A percentile compares a stretch with the other conserved stretches of the same genome.
These are phyloP conservation scores for Brachionus koreanus DNA, from an alignment of 1,140 invertebrate genomes.

Conservation along the genomic window DNA sequence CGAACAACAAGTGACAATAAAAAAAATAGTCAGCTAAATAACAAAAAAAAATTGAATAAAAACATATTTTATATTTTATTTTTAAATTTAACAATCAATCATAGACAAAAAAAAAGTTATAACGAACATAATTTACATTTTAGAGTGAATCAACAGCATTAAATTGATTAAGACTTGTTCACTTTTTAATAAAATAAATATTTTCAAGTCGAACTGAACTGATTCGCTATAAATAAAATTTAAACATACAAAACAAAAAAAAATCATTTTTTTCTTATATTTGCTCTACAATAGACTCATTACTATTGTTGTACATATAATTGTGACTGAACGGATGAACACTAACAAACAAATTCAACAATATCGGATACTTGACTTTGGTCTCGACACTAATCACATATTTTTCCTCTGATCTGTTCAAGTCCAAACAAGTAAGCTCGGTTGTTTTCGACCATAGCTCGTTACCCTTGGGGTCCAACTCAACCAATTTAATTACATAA, in stretches of 20 bases:
- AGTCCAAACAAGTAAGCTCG: background rate
- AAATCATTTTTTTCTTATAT: background rate
- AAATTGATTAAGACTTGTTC: background rate
- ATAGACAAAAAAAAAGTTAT: background rate
- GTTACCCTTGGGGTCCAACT: slow-evolving; percentile 1
- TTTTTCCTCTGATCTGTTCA: slow-evolving; percentile 6
- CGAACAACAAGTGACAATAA: background rate
- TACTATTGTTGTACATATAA: background rate
- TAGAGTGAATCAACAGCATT: background rate
- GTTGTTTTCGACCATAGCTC: background rate
- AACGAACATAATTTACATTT: background rate
- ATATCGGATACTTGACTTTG: slow-evolving; percentile 7
- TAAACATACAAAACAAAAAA: background rate
- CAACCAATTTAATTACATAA: background rate
- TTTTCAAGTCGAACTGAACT: background rate
- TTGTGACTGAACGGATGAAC: slow-evolving; percentile 15
- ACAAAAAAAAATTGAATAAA: background rate
- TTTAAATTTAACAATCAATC: background rate
- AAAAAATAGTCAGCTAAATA: background rate
- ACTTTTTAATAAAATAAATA: background rate
- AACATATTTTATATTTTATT: background rate
- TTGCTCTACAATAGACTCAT: background rate
- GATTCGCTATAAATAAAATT: background rate
- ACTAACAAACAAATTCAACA: slow-evolving; percentile 7
- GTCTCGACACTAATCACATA: background rate